Evolutionary conservation across 1,140 invertebrate species (phyloP).

Genomic region (Bombus breviceps): DNA sequence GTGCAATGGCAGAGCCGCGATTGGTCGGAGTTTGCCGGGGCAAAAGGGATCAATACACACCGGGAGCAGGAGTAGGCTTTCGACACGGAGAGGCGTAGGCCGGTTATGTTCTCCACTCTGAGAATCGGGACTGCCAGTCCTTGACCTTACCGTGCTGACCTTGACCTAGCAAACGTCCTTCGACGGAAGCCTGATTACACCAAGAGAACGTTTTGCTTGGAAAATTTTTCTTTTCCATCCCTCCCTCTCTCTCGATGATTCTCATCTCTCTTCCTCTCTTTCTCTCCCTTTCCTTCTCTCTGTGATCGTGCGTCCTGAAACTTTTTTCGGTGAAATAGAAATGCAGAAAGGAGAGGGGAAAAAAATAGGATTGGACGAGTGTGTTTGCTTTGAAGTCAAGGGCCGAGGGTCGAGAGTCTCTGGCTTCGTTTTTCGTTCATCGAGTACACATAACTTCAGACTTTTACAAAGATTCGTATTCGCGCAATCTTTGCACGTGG

Average conservation of each 20-base stretch:
- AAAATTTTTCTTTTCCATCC: not conserved
- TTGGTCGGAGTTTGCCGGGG: slow-evolving; percentile 67
- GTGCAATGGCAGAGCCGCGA: slow-evolving; percentile 59
- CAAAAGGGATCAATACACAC: slow-evolving; percentile 74
- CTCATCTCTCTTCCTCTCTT: not conserved
- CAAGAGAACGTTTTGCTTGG: slow-evolving; percentile 4
- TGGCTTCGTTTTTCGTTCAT: too few species aligned
- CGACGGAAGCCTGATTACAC: slow-evolving; percentile 26
- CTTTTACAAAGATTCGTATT: too few species aligned
- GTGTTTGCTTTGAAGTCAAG: too few species aligned
- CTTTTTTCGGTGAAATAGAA: not conserved
- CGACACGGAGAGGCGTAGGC: slow-evolving; percentile 66
- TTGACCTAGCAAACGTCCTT: slow-evolving; percentile 60
- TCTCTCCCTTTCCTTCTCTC: not conserved
- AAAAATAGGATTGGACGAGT: not conserved
- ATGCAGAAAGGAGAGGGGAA: not conserved
- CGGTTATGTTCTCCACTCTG: slow-evolving; percentile 62
- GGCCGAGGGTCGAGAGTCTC: too few species aligned
- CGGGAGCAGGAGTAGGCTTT: slow-evolving; percentile 70
- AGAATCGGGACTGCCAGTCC: slow-evolving; percentile 67
- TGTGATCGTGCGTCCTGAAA: not conserved
- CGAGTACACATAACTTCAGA: too few species aligned
- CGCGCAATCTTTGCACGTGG: too few species aligned
- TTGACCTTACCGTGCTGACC: slow-evolving; percentile 68
- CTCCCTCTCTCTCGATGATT: not conserved